Base-by-base conservation (phyloP, 2,888 invertebrate species). In the Temnothorax ravouxi region DNA sequence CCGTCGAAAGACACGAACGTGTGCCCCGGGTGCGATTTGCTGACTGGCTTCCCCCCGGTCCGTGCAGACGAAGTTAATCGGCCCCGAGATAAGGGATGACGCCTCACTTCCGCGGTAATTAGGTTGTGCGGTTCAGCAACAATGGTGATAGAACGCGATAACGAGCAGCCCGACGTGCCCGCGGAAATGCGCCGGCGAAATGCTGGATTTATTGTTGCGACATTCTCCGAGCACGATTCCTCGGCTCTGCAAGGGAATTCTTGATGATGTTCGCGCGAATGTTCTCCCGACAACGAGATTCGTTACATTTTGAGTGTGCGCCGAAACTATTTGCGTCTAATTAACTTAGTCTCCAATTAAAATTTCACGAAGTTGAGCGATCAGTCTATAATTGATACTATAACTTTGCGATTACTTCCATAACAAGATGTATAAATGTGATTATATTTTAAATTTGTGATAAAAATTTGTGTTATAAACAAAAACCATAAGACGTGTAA, bases 91-190 rank as follows among this genome's bases (percentile, higher is more conserved):
- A 91, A 91, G 91, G 91, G 89, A 91, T 88, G 89, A 90, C 91
- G 86, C 88, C 86, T 88, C 88, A 87, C 88, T 89, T 89, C 90
- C 87, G 85, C 87, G 88, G 89, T 90, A 91, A 91, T 91, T 91
- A 90, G 88, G 88, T 89, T 90, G 89, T 88, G 86, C 86, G 89
- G 88, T 90, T 88, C 91, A 87, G 89, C 88, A 88, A 88, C 87
- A 89, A 88, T 88, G 85, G 87, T 84, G 90, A 91, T 76, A 59
- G 75, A 75, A 41, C 66, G 71, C 81, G 86, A 85, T 91, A 90
- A 91, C 88, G 87, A 89, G 88, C 75, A 50, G 56, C 47, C 56
- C 79, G 80, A 79, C 62, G 80, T 80, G 61, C 71, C 83, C 84
- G 56, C 86, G 85, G 75, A 86, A 86, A 76, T 74, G 80, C 86